Evolutionary conservation across 2,797 vertebrate species (phyloP), one percentile per base, ranked within the genome.

Genomic region (Epinephelus malabaricus): DNA sequence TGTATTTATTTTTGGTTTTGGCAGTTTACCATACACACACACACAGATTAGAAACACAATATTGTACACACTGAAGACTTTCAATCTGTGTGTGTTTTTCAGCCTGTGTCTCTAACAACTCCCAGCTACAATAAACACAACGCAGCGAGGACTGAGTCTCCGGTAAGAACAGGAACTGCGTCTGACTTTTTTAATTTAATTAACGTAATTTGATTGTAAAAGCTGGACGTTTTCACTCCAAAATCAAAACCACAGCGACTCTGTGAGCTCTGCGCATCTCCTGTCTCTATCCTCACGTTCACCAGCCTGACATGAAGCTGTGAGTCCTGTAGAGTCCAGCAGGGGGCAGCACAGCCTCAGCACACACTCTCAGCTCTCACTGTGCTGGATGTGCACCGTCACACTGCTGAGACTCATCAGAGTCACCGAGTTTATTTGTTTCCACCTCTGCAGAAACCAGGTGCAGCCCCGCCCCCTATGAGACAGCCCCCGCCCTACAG

Each of bases 401-500:
- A 47, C 23, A 23, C 40, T 27, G 40, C 23, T 21, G 5, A 11
- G 19, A 46, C 10, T 2, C 49, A 2, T 8, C 7, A 34, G 34
- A 34, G 1, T 12, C 19, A 40, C 51, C 6, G 5, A 9, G 53
- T 18, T 21, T 45, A 11, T 53, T 46, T 60, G 11, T 70, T 68
- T 49, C 8, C n/a, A 4, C 5, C 18, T 50, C 43, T 18, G 45
- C 67, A 90, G 90, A 78, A 50, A 12, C 56, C 84, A 30, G 83
- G 50, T 12, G 45, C 43, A 21, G 56, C 76, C 18, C 68, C 49
- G 5, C 77, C 86, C 49, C 78, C 86, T 21, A 23, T 50, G 23
- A 88, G 90, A 64, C 85, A 84, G 70, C 91, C 92, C 3, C 93
- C 92, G 0, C 90, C 92, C 34, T 93, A 94, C 88, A 88, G 82